A percentile compares a stretch with the other conserved stretches of the same genome.
These are phyloP conservation scores for Tillus elongatus DNA, from an alignment of 2,888 invertebrate genomes.

Conservation along the genomic window DNA sequence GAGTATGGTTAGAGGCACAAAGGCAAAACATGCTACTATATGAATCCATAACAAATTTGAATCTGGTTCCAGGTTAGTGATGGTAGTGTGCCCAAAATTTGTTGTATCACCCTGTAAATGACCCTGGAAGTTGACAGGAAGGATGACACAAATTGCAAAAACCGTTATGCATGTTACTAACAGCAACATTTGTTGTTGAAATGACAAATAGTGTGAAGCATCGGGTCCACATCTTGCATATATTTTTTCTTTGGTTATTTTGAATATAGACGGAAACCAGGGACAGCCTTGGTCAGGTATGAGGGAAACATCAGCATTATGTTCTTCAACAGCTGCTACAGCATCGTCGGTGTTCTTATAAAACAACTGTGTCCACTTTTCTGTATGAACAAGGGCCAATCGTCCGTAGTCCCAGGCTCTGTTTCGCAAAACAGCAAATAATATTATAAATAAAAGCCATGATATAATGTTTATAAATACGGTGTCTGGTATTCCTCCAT, in stretches of 20 bases:
- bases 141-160: constrained; percentile 68
- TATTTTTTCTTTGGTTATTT: constrained; percentile 64
- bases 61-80: constrained; percentile 72
- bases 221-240: constrained; percentile 78
- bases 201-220: constrained; percentile 87
- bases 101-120: constrained; percentile 60
- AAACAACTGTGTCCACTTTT: constrained; percentile 86
- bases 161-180: constrained; percentile 71
- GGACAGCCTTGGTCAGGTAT: constrained; percentile 70
- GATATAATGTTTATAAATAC: constrained; percentile 73
- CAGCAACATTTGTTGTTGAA: constrained; percentile 82
- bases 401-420: constrained; percentile 93
- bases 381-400: constrained; percentile 78
- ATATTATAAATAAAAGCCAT: constrained; percentile 63
- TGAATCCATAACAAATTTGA: constrained; percentile 85
- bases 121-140: constrained; percentile 88
- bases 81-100: constrained; percentile 81
- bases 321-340: constrained; percentile 41
- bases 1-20: constrained; percentile 72
- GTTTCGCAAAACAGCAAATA: constrained; percentile 79
- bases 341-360: constrained; percentile 57
- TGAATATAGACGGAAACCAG: constrained; percentile 80
- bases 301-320: constrained; percentile 44
- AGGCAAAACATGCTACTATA: constrained; percentile 70
- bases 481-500: constrained; percentile 90